phyloP scores from a whole-genome alignment of 1,140 invertebrate species.

The Macrotrachela quadricornifera region DNA sequence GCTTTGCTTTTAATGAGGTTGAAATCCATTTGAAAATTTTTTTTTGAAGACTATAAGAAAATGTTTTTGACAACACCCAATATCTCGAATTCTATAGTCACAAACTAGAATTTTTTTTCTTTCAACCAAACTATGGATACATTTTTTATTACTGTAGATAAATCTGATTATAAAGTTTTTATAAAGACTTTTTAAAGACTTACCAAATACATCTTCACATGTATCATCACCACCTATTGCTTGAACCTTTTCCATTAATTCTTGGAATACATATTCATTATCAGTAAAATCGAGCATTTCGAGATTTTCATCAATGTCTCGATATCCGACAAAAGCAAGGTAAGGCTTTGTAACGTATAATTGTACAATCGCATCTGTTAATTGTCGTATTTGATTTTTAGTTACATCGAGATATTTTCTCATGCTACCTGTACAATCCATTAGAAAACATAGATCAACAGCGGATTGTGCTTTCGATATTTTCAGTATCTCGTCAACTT shows the following conservation, averaged over 20 bases:
- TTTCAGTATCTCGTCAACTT: too few relatives aligned
- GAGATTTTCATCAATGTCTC: neutral
- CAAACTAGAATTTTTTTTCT: too few relatives aligned
- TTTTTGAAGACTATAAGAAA: too few relatives aligned
- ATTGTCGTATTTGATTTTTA: neutral
- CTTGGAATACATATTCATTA: neutral
- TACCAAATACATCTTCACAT: slow-evolving; percentile 4
- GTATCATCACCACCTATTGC: neutral
- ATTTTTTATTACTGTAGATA: too few relatives aligned
- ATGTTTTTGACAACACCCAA: too few relatives aligned
- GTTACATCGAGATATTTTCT: neutral
- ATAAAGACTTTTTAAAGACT: neutral
- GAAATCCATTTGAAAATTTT: too few relatives aligned
- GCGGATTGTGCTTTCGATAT: too few relatives aligned
- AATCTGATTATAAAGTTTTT: neutral
- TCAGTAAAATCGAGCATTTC: neutral
- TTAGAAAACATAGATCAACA: slow-evolving; percentile 2
- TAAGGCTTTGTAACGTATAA: neutral
- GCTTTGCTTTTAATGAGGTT: too few relatives aligned
- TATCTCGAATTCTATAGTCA: too few relatives aligned
- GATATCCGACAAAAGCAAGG: neutral
- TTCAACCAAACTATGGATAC: too few relatives aligned
- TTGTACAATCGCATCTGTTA: neutral
- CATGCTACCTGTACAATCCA: slow-evolving; percentile 4
- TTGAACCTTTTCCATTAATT: neutral